Percentiles rank a stretch among this genome's conserved stretches.
Evolutionary conservation across 2,888 invertebrate species (phyloP).

Genomic region (Mycalesis mineus): DNA sequence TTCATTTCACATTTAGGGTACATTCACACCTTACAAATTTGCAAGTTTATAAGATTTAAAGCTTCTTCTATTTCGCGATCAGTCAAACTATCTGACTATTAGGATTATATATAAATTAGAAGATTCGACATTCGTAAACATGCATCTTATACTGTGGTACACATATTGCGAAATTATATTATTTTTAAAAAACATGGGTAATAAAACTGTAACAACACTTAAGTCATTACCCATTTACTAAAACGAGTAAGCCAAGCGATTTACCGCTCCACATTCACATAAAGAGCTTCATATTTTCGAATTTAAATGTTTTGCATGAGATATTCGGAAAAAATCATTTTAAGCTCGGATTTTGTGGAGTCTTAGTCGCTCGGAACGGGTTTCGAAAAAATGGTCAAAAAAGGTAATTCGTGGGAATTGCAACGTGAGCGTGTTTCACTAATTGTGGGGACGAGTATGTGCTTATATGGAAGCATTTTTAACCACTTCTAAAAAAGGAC

Average conservation of each 20-base stretch:
- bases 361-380: constrained; percentile 9
- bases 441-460: constrained; percentile 10
- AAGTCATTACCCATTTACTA: background rate
- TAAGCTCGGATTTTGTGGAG: constrained; percentile 14
- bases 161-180: too few species aligned
- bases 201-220: too few species aligned
- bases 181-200: too few species aligned
- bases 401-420: constrained; percentile 12
- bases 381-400: constrained; percentile 6
- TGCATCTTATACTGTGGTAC: too few species aligned
- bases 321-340: constrained; percentile 12
- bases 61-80: too few species aligned
- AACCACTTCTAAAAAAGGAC: too few species aligned
- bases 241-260: background rate
- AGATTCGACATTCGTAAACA: too few species aligned
- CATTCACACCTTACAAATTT: too few species aligned
- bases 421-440: constrained; percentile 17
- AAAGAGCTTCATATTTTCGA: background rate
- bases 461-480: constrained; percentile 8
- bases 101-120: too few species aligned
- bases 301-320: constrained; percentile 12
- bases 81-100: too few species aligned
- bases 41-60: too few species aligned
- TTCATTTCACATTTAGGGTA: too few species aligned
- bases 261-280: background rate